Conservation (phyloP, 2,888 invertebrate species). For the Chironomus riparius region DNA sequence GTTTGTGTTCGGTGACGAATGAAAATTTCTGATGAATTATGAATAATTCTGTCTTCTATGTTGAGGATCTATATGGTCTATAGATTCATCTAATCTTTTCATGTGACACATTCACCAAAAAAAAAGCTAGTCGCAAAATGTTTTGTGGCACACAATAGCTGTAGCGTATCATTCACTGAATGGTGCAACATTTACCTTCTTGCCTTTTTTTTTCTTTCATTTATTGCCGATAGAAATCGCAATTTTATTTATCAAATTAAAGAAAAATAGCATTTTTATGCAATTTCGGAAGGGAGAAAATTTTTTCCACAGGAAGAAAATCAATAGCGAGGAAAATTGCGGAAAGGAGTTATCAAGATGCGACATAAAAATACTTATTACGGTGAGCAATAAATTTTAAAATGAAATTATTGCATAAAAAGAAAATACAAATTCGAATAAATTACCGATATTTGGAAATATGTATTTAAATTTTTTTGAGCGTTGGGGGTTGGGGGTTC, state of each 20-base stretch:
- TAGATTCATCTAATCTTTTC: not conserved
- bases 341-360: not conserved
- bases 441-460: too few species aligned
- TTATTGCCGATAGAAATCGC: not conserved
- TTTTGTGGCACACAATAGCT: not conserved
- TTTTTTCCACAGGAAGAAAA: not conserved
- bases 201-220: too few species aligned
- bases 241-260: constrained; percentile 23
- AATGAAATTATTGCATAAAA: too few species aligned
- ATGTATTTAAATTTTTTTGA: too few species aligned
- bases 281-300: not conserved
- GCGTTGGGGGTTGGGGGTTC: too few species aligned
- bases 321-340: constrained; percentile 11
- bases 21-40: constrained; percentile 27
- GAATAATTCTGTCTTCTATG: constrained; percentile 8
- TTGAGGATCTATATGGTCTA: not conserved
- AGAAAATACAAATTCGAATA: too few species aligned
- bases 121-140: not conserved
- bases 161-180: not conserved
- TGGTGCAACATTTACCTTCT: not conserved
- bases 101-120: not conserved
- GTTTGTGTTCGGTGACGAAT: constrained; percentile 27
- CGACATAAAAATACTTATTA: not conserved
- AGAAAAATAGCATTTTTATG: constrained; percentile 3
- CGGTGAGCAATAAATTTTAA: too few species aligned